A percentile compares a stretch with the other conserved stretches of the same genome.
These are phyloP conservation scores for Cylas formicarius DNA, from an alignment of 1,140 invertebrate species.

Conservation along the genomic window DNA sequence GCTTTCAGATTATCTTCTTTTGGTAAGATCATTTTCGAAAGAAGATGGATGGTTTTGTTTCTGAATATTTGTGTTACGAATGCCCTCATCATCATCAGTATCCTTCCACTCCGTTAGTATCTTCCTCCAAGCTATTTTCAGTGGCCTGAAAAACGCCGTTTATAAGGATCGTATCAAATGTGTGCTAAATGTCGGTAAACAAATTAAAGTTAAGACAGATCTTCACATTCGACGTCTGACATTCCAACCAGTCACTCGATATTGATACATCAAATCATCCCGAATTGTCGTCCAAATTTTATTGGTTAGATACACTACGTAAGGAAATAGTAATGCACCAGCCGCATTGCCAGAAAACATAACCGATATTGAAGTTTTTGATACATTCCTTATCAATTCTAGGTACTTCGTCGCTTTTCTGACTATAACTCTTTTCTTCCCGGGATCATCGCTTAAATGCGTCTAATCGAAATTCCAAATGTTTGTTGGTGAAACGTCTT, in stretches of 20 bases:
- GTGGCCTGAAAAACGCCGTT: slow-evolving; percentile 9
- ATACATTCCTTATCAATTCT: no score
- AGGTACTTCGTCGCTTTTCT: no score
- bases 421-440: no score
- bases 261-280: slow-evolving; percentile 12
- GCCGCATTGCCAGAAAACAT: slow-evolving; percentile 2
- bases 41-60: slow-evolving; percentile 6
- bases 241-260: slow-evolving; percentile 6
- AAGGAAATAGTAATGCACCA: background rate
- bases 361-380: background rate
- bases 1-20: slow-evolving; percentile 8
- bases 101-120: slow-evolving; percentile 10
- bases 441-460: no score
- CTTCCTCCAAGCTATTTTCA: slow-evolving; percentile 10
- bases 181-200: no score
- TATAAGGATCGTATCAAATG: no score
- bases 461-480: no score
- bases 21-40: background rate
- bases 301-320: slow-evolving; percentile 6
- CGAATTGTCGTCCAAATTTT: slow-evolving; percentile 10
- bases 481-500: no score
- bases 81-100: no score
- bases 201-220: slow-evolving; percentile 3
- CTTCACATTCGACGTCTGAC: slow-evolving; percentile 2
- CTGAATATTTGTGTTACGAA: no score